Base-by-base conservation (phyloP, 2,113 vertebrate genomes). In the Megaleporinus macrocephalus region DNA sequence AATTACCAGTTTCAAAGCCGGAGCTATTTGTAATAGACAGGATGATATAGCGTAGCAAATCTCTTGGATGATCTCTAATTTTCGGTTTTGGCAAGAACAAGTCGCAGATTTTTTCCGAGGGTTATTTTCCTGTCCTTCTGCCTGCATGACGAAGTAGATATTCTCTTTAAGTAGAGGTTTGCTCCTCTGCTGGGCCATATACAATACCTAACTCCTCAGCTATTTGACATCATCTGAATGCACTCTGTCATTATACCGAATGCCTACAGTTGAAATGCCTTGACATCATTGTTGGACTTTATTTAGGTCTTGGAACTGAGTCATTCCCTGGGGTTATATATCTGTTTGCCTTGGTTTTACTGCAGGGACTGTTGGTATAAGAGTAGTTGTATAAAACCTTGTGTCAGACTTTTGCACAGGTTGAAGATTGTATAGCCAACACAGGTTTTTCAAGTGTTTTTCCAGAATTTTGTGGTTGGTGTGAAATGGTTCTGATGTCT, bases 221-320 rank as follows among this genome's bases (percentile, higher is more conserved):
- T 80, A 74, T 85, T 77, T 79, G 33, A 29, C 12, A 44, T 72
- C 7, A 57, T 61, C 33, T 47, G 22, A 9, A 57, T 26, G 68
- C 41, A 74, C 24, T 70, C 80, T 81, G 47, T 83, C 78, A 87
- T 85, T 84, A 85, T 33, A 68, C 30, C 30, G 65, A 78, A 11
- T 51, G 53, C 41, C 71, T 29, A 5, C 49, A 73, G 27, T 82
- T 74, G 70, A 44, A 55, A 36, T 62, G 41, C 24, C 24, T n/a
- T 73, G 68, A 83, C 24, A 29, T 69, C 78, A 65, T 33, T 51
- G 66, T 55, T 72, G 16, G 63, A 36, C 51, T 63, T 16, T 80
- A 69, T 73, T 73, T 73, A 44, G 47, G 27, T 27, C 27, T 59
- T 20, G 62, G 61, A 78, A 82, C 41, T 61, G 68, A 72, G 70